phyloP scores from a whole-genome alignment of 2,888 invertebrate genomes.

The Meghimatium bilineatum region DNA sequence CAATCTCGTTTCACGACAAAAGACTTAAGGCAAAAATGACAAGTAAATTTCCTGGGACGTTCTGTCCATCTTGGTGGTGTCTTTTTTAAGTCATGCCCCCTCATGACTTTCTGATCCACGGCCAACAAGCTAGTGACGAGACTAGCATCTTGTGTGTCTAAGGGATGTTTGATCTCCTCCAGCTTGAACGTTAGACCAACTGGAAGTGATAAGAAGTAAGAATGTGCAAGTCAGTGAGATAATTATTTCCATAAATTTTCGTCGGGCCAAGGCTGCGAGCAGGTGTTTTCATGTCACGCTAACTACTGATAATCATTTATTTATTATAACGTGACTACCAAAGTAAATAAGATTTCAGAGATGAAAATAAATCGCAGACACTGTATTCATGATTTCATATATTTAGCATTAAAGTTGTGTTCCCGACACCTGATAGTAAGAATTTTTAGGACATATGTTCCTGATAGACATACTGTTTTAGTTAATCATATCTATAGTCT shows the following conservation, averaged over 20 bases:
- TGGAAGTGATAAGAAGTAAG: slow-evolving; percentile 40
- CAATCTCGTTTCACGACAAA: slow-evolving; percentile 51
- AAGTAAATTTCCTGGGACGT: slow-evolving; percentile 43
- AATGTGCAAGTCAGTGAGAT: slow-evolving; percentile 23
- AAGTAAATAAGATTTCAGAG: not conserved
- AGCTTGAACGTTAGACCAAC: slow-evolving; percentile 35
- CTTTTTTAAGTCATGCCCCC: slow-evolving; percentile 22
- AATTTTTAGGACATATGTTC: too few relatives aligned
- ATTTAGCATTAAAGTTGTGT: too few relatives aligned
- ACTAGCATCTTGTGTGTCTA: not conserved
- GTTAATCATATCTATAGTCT: too few relatives aligned
- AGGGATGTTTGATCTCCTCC: slow-evolving; percentile 29
- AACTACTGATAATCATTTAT: not conserved
- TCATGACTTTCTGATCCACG: slow-evolving; percentile 20
- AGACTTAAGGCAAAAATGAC: slow-evolving; percentile 48
- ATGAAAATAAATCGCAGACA: not conserved
- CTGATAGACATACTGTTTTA: too few relatives aligned
- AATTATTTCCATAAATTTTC: slow-evolving; percentile 2
- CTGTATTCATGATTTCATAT: not conserved
- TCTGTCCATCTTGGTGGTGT: slow-evolving; percentile 44
- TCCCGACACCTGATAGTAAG: not conserved
- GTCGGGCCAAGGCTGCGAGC: slow-evolving; percentile 30
- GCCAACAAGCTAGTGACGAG: slow-evolving; percentile 9
- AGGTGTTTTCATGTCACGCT: not conserved
- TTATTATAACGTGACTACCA: not conserved